Percentiles rank a stretch among this genome's conserved stretches.
phyloP scores from a whole-genome alignment of 1,140 invertebrate genomes.

The Trichoplusia ni region DNA sequence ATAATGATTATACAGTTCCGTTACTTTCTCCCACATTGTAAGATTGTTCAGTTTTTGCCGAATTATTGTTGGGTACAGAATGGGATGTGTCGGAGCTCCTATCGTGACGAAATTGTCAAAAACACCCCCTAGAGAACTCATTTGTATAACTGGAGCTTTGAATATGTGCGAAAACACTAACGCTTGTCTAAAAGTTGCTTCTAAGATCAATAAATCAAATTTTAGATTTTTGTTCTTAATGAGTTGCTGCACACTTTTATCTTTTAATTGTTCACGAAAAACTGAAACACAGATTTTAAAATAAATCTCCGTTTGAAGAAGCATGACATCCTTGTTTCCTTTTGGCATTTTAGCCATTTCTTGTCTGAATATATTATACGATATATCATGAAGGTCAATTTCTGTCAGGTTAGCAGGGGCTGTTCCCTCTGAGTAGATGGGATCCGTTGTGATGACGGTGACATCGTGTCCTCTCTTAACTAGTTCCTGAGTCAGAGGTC shows the following conservation, averaged over 20 bases:
- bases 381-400: slow-evolving; percentile 15
- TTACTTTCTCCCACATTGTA: slow-evolving; percentile 36
- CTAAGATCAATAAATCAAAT: slow-evolving; percentile 63
- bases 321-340: neutral
- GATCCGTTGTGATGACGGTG: slow-evolving; percentile 4
- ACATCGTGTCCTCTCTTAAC: neutral
- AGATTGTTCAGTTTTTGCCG: slow-evolving; percentile 48
- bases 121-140: slow-evolving; percentile 57
- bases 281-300: neutral
- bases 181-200: slow-evolving; percentile 41
- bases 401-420: slow-evolving; percentile 3
- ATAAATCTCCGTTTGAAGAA: neutral
- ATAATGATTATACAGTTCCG: neutral
- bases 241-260: neutral
- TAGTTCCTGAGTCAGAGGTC: neutral
- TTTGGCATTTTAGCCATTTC: neutral
- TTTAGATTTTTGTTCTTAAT: neutral
- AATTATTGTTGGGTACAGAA: slow-evolving; percentile 70
- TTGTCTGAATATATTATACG: neutral
- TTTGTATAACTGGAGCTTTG: slow-evolving; percentile 66
- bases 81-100: slow-evolving; percentile 75
- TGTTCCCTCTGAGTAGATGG: neutral
- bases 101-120: slow-evolving; percentile 46
- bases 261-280: neutral
- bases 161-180: slow-evolving; percentile 63